Conservation (phyloP, 1,140 invertebrate genomes). For the Coelopa frigida region DNA sequence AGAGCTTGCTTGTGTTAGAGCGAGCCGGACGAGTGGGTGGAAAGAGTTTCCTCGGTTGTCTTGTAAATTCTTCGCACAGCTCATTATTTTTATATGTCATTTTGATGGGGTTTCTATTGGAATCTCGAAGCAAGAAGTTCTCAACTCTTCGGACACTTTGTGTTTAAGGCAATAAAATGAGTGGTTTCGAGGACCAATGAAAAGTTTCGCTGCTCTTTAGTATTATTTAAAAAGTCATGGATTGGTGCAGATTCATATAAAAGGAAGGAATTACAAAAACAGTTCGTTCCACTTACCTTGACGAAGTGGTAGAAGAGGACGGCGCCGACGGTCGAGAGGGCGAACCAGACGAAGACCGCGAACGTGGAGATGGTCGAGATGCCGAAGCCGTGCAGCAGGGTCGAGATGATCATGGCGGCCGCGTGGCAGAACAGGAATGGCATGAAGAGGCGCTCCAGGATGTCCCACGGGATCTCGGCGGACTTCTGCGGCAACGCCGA, state of each 20-base stretch:
- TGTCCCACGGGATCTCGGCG: slow-evolving; percentile 65
- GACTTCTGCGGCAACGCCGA: slow-evolving; percentile 39
- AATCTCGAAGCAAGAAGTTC: too few relatives aligned
- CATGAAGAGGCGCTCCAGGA: slow-evolving; percentile 67
- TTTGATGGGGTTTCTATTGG: too few relatives aligned
- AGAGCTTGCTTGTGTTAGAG: too few relatives aligned
- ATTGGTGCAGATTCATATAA: too few relatives aligned
- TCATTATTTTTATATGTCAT: too few relatives aligned
- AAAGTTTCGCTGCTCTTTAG: background rate
- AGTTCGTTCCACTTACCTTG: slow-evolving; percentile 53
- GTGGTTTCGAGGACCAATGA: background rate
- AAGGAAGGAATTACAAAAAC: background rate
- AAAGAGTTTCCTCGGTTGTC: too few relatives aligned
- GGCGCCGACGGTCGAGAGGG: slow-evolving; percentile 59
- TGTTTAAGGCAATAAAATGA: background rate
- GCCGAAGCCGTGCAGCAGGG: slow-evolving; percentile 59
- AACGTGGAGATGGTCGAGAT: slow-evolving; percentile 67
- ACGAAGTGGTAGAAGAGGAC: slow-evolving; percentile 75
- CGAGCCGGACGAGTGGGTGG: too few relatives aligned
- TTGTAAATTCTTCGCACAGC: too few relatives aligned
- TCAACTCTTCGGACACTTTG: too few relatives aligned
- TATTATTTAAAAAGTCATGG: background rate
- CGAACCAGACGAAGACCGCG: slow-evolving; percentile 65
- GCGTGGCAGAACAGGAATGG: slow-evolving; percentile 71
- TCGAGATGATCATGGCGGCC: slow-evolving; percentile 62